Evolutionary conservation across 53 echinoderm and acorn worm genomes (phyloP).

Genomic region (Holothuria scabra): DNA sequence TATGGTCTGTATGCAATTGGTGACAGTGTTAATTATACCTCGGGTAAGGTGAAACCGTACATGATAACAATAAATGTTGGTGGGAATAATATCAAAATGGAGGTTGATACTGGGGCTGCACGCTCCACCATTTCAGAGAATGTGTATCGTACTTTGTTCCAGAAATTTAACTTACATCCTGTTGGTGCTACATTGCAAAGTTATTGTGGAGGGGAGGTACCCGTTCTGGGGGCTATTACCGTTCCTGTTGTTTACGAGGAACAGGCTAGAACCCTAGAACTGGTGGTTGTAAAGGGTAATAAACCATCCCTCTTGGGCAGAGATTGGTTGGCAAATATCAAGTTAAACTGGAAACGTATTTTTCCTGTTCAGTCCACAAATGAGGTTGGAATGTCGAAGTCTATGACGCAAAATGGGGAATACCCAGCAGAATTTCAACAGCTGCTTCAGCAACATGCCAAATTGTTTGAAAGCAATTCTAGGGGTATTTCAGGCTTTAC

Average conservation of each 20-base stretch:
- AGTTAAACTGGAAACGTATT: background rate
- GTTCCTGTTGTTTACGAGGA: background rate
- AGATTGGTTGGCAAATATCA: background rate
- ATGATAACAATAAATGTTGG: slow-evolving; percentile 6
- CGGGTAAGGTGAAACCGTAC: background rate
- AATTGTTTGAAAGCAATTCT: slow-evolving; percentile 43
- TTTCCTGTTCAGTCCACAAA: slow-evolving; percentile 12
- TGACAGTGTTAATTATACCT: background rate
- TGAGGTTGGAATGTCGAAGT: background rate
- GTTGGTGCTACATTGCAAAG: slow-evolving; percentile 16
- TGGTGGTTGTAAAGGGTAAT: background rate
- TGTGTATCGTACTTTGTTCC: background rate
- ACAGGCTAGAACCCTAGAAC: background rate
- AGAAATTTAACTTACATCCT: background rate
- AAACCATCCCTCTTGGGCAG: background rate
- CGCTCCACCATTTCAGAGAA: slow-evolving; percentile 5
- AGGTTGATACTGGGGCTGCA: slow-evolving; percentile 16
- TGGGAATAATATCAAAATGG: slow-evolving; percentile 1
- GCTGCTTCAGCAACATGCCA: slow-evolving; percentile 40
- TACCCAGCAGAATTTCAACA: slow-evolving; percentile 27
- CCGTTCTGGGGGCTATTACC: slow-evolving; percentile 12
- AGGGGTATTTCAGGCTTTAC: slow-evolving; percentile 50
- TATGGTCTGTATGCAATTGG: slow-evolving; percentile 10
- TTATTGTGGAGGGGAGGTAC: slow-evolving; percentile 30
- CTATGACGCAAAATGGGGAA: slow-evolving; percentile 26